Conservation (phyloP, 2,113 vertebrate species). For the Tachuris rubrigastra region DNA sequence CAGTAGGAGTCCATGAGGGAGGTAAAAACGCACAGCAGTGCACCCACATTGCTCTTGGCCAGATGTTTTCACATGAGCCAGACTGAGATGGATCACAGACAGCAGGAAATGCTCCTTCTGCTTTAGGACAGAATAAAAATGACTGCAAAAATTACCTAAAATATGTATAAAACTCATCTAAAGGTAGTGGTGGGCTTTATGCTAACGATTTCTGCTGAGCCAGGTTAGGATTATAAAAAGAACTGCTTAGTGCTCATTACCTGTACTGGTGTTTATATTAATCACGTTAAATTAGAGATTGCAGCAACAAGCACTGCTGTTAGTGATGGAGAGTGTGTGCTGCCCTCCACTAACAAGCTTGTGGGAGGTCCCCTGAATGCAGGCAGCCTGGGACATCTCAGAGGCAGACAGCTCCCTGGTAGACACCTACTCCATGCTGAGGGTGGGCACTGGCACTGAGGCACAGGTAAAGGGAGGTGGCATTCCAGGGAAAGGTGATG, state of each 20-base stretch:
- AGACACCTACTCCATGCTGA: not conserved
- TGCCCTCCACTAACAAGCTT: fast-evolving
- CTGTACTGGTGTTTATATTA: not conserved
- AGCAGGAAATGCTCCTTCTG: not conserved
- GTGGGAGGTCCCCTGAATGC: fast-evolving
- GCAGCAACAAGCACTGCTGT: not conserved
- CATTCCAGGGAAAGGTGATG: not conserved
- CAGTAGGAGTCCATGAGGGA: fast-evolving
- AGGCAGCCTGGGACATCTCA: fast-evolving
- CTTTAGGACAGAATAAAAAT: not conserved
- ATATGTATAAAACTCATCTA: not conserved
- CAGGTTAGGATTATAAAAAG: not conserved
- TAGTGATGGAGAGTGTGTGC: fast-evolving
- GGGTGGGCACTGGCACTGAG: not conserved
- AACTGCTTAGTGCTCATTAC: not conserved
- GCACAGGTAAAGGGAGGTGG: not conserved
- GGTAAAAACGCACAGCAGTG: fast-evolving
- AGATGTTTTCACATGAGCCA: fast-evolving
- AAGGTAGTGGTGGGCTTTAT: not conserved
- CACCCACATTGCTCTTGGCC: not conserved
- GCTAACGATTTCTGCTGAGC: not conserved
- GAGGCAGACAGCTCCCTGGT: not conserved
- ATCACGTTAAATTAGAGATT: not conserved
- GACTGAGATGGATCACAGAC: not conserved
- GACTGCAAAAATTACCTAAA: not conserved